These are phyloP conservation scores for Watsonalla binaria DNA, from an alignment of 2,888 invertebrate species.

Conservation along the genomic window DNA sequence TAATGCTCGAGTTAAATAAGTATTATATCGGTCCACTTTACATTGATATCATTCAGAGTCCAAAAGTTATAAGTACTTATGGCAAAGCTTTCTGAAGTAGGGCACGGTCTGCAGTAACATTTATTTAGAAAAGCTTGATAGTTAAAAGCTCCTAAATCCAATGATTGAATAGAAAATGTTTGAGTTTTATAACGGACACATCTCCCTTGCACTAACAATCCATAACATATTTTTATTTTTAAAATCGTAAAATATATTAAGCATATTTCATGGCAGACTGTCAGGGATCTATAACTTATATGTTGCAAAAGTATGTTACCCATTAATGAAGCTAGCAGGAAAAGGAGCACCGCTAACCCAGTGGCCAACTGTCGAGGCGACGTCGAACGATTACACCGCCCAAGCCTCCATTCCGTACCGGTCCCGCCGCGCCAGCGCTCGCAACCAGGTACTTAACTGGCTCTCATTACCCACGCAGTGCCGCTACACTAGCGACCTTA, in stretches of 20 bases:
- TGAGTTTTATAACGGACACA: too few species aligned
- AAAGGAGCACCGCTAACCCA: conserved; percentile 76
- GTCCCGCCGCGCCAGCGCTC: conserved; percentile 57
- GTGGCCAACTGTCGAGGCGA: conserved; percentile 73
- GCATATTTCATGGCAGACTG: not conserved
- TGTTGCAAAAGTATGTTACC: conserved; percentile 42
- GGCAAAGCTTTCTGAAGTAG: too few species aligned
- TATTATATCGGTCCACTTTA: not conserved
- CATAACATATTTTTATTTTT: too few species aligned
- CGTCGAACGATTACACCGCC: conserved; percentile 58
- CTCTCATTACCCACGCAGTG: conserved; percentile 40
- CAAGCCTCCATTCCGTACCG: conserved; percentile 67
- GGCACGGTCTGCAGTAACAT: too few species aligned
- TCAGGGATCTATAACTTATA: not conserved
- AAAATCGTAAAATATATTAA: not conserved
- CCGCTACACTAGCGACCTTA: conserved; percentile 32
- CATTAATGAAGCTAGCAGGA: conserved; percentile 69
- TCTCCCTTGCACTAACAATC: too few species aligned
- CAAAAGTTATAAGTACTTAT: too few species aligned
- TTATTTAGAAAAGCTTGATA: too few species aligned
- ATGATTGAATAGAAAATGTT: too few species aligned
- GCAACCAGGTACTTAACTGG: conserved; percentile 42
- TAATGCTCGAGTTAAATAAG: not conserved
- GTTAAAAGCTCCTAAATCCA: too few species aligned
- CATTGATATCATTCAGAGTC: not conserved